Percentiles rank a stretch among this genome's conserved stretches.
These are phyloP conservation scores for Labeo rohita DNA, from an alignment of 2,113 vertebrate species.

Conservation along the genomic window DNA sequence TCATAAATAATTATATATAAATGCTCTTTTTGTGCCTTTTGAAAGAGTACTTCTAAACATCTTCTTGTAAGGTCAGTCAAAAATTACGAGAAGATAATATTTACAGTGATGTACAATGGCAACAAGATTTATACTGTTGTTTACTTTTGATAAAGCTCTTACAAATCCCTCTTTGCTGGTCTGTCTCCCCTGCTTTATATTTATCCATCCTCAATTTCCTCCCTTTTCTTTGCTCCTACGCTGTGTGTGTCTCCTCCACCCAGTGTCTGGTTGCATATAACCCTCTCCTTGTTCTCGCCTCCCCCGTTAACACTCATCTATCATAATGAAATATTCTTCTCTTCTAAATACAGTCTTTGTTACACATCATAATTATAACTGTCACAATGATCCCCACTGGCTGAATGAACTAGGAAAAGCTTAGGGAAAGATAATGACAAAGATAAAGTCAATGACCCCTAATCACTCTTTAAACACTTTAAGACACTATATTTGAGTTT, in stretches of 20 bases:
- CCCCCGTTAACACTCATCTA: constrained; percentile 55
- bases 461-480: background rate
- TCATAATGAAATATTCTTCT: constrained; percentile 67
- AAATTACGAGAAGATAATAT: background rate
- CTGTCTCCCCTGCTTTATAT: constrained; percentile 19
- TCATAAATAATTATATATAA: background rate
- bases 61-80: background rate
- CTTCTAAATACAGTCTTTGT: constrained; percentile 61
- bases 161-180: background rate
- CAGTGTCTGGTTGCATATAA: constrained; percentile 8
- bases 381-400: constrained; percentile 48
- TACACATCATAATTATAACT: constrained; percentile 64
- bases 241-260: constrained; percentile 1
- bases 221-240: background rate
- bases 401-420: constrained; percentile 60
- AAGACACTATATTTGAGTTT: background rate
- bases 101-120: background rate
- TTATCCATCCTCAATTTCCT: background rate
- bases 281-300: constrained; percentile 7
- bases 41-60: background rate
- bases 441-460: background rate
- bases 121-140: background rate
- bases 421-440: constrained; percentile 27
- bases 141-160: background rate
- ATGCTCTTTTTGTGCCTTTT: background rate